Conservation (phyloP, 92 coral and sea anemone genomes). For the Montipora capitata region DNA sequence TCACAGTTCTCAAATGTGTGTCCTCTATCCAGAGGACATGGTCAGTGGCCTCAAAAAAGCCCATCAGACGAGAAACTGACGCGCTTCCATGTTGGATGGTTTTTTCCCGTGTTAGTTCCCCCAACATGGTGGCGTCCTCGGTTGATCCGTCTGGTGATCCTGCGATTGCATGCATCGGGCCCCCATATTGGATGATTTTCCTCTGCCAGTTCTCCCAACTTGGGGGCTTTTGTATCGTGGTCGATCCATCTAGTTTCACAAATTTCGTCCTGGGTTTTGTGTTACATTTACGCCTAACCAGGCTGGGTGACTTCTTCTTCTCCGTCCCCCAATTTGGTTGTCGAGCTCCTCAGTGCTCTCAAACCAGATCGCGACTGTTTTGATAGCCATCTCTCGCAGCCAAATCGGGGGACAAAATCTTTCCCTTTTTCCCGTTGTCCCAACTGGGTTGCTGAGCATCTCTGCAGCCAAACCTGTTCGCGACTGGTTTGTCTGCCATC, state of each 20-base stretch:
- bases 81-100: too few species aligned
- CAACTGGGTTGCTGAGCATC: slow-evolving; percentile 16
- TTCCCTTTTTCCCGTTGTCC: slow-evolving; percentile 24
- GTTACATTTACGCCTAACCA: neutral
- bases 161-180: too few species aligned
- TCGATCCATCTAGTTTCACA: too few species aligned
- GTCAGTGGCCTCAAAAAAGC: neutral
- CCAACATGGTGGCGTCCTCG: neutral
- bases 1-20: neutral
- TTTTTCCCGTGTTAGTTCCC: too few species aligned
- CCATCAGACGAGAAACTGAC: neutral
- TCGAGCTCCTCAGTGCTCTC: slow-evolving; percentile 15
- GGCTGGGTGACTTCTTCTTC: neutral
- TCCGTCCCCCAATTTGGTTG: slow-evolving; percentile 16
- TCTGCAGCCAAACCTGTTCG: slow-evolving; percentile 23
- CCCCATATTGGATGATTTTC: slow-evolving; percentile 17
- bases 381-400: slow-evolving; percentile 21
- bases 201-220: slow-evolving; percentile 12
- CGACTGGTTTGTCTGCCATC: slow-evolving; percentile 37
- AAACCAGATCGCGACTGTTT: slow-evolving; percentile 25
- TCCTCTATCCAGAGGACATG: slow-evolving; percentile 4
- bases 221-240: neutral
- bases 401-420: slow-evolving; percentile 14
- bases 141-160: neutral
- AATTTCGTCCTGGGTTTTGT: neutral